Evolutionary conservation across 2,113 vertebrate genomes (phyloP).

Genomic region (Arenaria interpres): DNA sequence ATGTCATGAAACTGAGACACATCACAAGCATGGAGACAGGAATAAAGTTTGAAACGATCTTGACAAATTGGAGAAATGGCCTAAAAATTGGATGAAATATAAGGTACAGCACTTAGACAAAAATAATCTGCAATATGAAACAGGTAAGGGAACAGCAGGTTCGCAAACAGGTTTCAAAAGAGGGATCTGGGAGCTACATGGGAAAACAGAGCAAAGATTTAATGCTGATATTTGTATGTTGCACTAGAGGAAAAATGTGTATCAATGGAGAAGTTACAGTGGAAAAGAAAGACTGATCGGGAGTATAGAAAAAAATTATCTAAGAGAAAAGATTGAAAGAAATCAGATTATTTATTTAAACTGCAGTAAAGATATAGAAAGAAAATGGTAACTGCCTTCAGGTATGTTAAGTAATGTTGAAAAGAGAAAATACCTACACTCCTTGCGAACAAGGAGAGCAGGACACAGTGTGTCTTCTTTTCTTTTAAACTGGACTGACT

Average conservation of each 20-base stretch:
- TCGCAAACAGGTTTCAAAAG: background rate
- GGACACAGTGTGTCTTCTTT: background rate
- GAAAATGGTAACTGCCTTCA: background rate
- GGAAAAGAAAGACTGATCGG: background rate
- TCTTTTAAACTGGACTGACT: no score
- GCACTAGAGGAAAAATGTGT: background rate
- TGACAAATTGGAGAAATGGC: conserved; percentile 14
- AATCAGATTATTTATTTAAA: background rate
- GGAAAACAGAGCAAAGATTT: background rate
- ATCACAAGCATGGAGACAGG: background rate
- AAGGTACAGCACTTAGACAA: background rate
- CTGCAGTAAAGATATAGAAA: background rate
- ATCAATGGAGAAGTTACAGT: background rate
- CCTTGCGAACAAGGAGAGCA: background rate
- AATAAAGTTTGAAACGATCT: background rate
- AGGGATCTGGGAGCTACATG: background rate
- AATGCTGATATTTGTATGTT: background rate
- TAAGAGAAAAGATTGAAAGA: background rate
- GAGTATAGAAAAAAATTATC: background rate
- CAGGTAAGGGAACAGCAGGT: background rate
- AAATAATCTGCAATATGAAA: conserved; percentile 3
- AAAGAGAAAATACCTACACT: background rate
- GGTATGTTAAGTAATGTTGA: background rate
- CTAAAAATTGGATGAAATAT: conserved; percentile 37
- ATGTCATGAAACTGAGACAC: conserved; percentile 1